These are phyloP conservation scores for Caenorhabditis imperialis DNA, from an alignment of 2,888 invertebrate genomes.

Conservation along the genomic window DNA sequence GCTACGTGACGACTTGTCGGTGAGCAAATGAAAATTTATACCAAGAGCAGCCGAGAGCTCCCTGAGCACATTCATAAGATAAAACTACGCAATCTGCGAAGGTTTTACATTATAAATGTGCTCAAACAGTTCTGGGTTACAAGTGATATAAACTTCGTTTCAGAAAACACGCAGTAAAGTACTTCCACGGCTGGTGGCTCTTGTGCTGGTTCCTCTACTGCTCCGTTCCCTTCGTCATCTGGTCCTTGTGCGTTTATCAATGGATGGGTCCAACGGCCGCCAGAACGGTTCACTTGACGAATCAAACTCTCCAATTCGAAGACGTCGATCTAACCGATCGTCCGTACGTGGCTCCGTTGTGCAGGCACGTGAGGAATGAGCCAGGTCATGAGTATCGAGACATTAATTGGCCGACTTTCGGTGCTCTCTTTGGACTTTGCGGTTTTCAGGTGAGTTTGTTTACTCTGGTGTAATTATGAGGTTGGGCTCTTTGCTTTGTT, in stretches of 20 bases:
- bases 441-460: constrained; percentile 27
- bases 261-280: constrained; percentile 13
- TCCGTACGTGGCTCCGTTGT: constrained; percentile 4
- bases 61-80: no score
- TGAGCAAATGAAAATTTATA: background rate
- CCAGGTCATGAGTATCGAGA: constrained; percentile 18
- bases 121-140: no score
- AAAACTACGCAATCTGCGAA: no score
- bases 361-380: constrained; percentile 17
- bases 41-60: no score
- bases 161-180: constrained; percentile 11
- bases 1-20: constrained; percentile 17
- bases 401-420: constrained; percentile 22
- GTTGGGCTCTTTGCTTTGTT: no score
- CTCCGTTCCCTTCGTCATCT: constrained; percentile 6
- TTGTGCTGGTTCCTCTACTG: constrained; percentile 15
- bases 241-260: constrained; percentile 21
- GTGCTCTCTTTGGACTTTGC: constrained; percentile 16
- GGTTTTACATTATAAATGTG: no score
- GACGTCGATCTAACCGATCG: constrained; percentile 8
- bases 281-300: constrained; percentile 18
- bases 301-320: constrained; percentile 11
- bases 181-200: constrained; percentile 12
- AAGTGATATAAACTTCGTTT: background rate
- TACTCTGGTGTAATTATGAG: no score